Conservation (phyloP, 2,113 vertebrate genomes). For the Hypomesus transpacificus region DNA sequence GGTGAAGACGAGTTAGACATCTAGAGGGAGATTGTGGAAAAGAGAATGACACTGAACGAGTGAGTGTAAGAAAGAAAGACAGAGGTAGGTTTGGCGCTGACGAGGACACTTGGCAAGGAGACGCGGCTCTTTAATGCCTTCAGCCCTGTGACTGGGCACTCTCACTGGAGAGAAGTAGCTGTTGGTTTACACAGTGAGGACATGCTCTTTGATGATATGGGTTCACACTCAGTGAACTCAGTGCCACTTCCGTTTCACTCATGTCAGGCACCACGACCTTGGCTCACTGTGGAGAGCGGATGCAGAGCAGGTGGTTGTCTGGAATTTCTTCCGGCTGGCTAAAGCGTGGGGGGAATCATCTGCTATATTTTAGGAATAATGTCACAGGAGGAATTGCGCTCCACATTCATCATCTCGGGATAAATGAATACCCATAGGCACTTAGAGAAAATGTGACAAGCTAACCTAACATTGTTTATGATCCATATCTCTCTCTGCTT, state of each 20-base stretch:
- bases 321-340: neutral
- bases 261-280: conserved; percentile 34
- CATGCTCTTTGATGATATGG: conserved; percentile 19
- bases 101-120: conserved; percentile 41
- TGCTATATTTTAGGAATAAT: neutral
- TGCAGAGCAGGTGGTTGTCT: neutral
- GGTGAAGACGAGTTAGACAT: neutral
- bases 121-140: conserved; percentile 26
- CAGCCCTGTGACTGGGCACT: conserved; percentile 21
- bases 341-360: neutral
- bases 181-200: conserved; percentile 27
- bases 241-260: conserved; percentile 34
- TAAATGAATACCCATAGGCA: neutral
- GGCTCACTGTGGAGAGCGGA: conserved; percentile 12
- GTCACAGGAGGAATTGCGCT: neutral
- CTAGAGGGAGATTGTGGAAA: conserved; percentile 1
- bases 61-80: conserved; percentile 34
- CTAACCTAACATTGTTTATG: conserved; percentile 1
- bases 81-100: conserved; percentile 31
- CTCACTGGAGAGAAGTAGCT: conserved; percentile 17
- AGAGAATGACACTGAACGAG: neutral
- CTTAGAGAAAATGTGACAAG: neutral
- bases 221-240: neutral
- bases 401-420: conserved; percentile 2
- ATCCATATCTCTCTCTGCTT: neutral